Conservation (phyloP, 2,113 vertebrate genomes). For the Platycercus adscitus region DNA sequence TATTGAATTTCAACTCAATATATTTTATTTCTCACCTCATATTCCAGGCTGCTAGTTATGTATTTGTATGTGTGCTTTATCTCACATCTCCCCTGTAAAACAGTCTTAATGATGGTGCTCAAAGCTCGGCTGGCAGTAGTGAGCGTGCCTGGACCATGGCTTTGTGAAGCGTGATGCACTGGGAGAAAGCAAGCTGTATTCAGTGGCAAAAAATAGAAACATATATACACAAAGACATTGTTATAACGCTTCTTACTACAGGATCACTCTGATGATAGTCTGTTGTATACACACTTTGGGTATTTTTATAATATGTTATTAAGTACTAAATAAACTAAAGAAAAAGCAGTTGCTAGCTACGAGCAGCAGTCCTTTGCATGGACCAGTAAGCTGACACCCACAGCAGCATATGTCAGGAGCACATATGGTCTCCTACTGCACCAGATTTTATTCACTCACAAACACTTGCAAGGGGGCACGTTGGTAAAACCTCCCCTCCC, state of each 20-base stretch:
- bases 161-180: neutral
- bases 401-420: neutral
- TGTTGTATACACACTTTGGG: neutral
- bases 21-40: neutral
- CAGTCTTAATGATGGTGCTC: neutral
- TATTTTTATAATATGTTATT: neutral
- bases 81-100: neutral
- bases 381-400: neutral
- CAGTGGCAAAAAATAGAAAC: neutral
- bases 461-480: neutral
- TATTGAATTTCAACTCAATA: neutral
- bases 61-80: neutral
- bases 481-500: neutral
- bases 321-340: neutral
- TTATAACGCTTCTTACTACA: neutral
- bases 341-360: neutral
- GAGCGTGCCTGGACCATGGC: neutral
- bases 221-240: neutral
- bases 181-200: neutral
- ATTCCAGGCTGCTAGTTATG: neutral
- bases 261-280: neutral
- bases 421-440: neutral
- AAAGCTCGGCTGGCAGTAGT: rapidly evolving
- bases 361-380: neutral
- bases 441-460: constrained; percentile 7